Percentiles rank a stretch among this genome's conserved stretches.
Conservation (phyloP, 1,140 invertebrate genomes). For the Drosophila miranda region DNA sequence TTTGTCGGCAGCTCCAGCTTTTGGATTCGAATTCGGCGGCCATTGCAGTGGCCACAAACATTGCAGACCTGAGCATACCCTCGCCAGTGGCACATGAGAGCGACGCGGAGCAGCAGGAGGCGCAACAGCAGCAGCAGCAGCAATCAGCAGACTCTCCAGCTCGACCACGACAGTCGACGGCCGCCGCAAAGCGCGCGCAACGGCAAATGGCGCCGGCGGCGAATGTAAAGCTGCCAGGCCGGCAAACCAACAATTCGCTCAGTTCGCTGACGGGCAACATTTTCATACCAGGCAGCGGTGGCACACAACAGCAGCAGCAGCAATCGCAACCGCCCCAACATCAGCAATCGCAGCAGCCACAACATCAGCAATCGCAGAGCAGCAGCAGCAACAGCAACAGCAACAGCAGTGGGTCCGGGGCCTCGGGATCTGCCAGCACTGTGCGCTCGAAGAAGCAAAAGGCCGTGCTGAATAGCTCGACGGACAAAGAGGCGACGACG, state of each 20-base stretch:
- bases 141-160: slow-evolving; percentile 22
- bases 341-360: slow-evolving; percentile 31
- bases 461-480: slow-evolving; percentile 32
- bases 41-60: slow-evolving; percentile 73
- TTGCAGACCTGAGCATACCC: slow-evolving; percentile 65
- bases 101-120: slow-evolving; percentile 37
- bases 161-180: slow-evolving; percentile 27
- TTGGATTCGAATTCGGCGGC: slow-evolving; percentile 67
- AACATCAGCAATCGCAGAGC: slow-evolving; percentile 24
- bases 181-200: slow-evolving; percentile 1
- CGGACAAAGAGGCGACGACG: slow-evolving; percentile 39
- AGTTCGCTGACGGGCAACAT: slow-evolving; percentile 92
- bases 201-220: slow-evolving; percentile 78
- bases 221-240: slow-evolving; percentile 85
- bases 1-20: slow-evolving; percentile 70
- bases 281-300: slow-evolving; percentile 85
- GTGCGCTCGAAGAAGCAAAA: slow-evolving; percentile 65
- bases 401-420: slow-evolving; percentile 14
- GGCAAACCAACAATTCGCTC: slow-evolving; percentile 94
- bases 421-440: slow-evolving; percentile 22
- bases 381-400: slow-evolving; percentile 24
- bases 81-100: slow-evolving; percentile 65
- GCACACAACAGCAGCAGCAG: slow-evolving; percentile 23
- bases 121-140: slow-evolving; percentile 22
- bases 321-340: slow-evolving; percentile 35